Evolutionary conservation across 2,113 vertebrate genomes (phyloP), one percentile per base, ranked within the genome.

Genomic region (Chaetodon trifascialis): DNA sequence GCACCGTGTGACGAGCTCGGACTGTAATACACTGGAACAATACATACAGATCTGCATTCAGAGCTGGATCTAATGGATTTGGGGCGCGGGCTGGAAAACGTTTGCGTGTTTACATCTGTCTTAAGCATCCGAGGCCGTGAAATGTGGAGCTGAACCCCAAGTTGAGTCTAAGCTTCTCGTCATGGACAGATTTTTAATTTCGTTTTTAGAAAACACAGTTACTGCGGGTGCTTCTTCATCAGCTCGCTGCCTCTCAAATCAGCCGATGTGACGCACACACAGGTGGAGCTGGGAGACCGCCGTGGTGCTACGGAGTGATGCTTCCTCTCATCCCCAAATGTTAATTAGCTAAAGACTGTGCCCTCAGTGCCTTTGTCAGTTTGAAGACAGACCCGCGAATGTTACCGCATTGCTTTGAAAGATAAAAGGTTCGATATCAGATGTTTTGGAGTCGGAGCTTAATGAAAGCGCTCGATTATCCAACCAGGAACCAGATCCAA

Each of bases 61-160:
- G 66, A 77, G 63, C 83, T 80, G 88, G 44, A 44, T 79, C 87
- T 63, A 86, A 90, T 89, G 87, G 85, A 89, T 88, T 86, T 2
- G 40, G 82, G 56, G 65, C 51, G 1, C 10, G n/a, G 54, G 66
- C 73, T 71, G 85, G 80, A 85, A 88, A 82, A 73, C 66, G 40
- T 82, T 83, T 74, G 58, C 46, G 68, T 81, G 64, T 86, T 83
- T 83, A 73, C 5, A 60, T 86, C 21, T 10, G 52, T 30, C 81
- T 34, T 40, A 5, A 67, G 73, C 2, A 36, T 36, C 62, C 47
- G 59, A 88, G 14, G 15, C 4, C 42, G 25, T 42, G 65, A 69
- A 49, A 62, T n/a, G 16, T 34, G 25, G 36, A 9, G 36, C 60
- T 2, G 8, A 4, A 8, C 10, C 7, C 23, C 30, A 60, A 59